Evolutionary conservation across 2,797 vertebrate genomes (phyloP).

Genomic region (Gobionotothen gibberifrons): DNA sequence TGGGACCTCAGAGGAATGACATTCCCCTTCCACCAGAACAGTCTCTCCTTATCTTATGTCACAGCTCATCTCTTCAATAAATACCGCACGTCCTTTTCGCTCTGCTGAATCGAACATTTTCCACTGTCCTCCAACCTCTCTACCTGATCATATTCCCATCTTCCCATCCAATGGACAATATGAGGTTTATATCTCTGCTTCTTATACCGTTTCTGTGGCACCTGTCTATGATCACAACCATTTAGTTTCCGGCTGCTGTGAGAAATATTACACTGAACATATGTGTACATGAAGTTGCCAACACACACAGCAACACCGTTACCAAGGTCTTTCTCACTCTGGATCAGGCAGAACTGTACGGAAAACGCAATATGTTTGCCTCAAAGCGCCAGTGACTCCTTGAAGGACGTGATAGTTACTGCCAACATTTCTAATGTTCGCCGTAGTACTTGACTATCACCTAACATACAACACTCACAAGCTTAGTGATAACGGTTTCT

Average conservation of each 20-base stretch:
- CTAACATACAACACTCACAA: background rate
- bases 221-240: background rate
- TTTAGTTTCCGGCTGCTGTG: conserved; percentile 30
- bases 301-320: conserved; percentile 18
- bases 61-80: conserved; percentile 61
- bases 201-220: background rate
- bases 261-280: conserved; percentile 46
- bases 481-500: conserved; percentile 1
- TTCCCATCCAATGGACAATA: background rate
- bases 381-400: conserved; percentile 20
- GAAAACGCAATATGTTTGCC: conserved; percentile 32
- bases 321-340: conserved; percentile 42
- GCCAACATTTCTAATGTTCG: no score
- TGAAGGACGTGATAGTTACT: conserved; percentile 1
- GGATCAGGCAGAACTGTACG: conserved; percentile 43
- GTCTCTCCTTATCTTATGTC: conserved; percentile 61
- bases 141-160: conserved; percentile 8
- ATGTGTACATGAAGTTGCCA: conserved; percentile 49
- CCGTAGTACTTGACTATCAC: background rate
- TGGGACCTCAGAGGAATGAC: conserved; percentile 63
- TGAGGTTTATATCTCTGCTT: background rate
- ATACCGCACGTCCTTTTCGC: conserved; percentile 32
- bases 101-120: background rate
- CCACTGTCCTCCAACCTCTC: background rate
- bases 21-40: conserved; percentile 52